A percentile compares a stretch with the other conserved stretches of the same genome.
phyloP scores from a whole-genome alignment of 2,113 vertebrate species.

The Mungos mungo region DNA sequence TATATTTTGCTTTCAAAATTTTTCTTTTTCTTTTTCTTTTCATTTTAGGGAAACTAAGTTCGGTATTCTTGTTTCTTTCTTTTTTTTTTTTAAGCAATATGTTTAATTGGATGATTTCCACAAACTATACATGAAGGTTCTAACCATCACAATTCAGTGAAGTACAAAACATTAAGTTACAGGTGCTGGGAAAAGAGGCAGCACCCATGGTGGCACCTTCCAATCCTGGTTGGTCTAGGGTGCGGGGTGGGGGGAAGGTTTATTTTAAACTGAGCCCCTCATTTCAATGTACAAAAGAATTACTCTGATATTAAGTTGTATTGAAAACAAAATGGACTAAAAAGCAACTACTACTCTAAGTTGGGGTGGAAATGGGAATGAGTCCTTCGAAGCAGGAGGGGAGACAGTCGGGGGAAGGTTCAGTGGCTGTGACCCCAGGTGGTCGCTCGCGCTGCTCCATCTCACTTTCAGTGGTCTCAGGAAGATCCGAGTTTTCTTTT shows the following conservation, averaged over 20 bases:
- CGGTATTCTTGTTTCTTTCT: not conserved
- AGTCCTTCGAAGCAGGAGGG: constrained; percentile 85
- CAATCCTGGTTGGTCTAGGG: constrained; percentile 76
- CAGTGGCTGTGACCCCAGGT: constrained; percentile 49
- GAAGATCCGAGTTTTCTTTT: constrained; percentile 97
- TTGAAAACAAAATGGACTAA: constrained; percentile 85
- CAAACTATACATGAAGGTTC: constrained; percentile 75
- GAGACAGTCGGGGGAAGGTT: constrained; percentile 54
- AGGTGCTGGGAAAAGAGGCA: constrained; percentile 78
- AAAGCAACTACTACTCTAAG: constrained; percentile 87
- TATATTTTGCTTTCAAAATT: not conserved
- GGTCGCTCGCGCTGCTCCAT: constrained; percentile 95
- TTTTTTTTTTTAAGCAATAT: constrained; percentile 55
- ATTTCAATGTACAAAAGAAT: constrained; percentile 85
- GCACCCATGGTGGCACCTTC: constrained; percentile 71
- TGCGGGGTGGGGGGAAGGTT: constrained; percentile 53
- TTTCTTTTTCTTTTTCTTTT: not conserved
- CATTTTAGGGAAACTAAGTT: not conserved
- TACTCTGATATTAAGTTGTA: constrained; percentile 84
- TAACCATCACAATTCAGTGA: constrained; percentile 82
- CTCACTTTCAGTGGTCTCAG: constrained; percentile 98
- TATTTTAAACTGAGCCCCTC: constrained; percentile 77
- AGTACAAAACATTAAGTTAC: constrained; percentile 87
- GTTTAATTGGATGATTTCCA: constrained; percentile 79
- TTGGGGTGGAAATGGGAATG: constrained; percentile 75